Conservation (phyloP, 2,113 vertebrate genomes). For the Natator depressus region DNA sequence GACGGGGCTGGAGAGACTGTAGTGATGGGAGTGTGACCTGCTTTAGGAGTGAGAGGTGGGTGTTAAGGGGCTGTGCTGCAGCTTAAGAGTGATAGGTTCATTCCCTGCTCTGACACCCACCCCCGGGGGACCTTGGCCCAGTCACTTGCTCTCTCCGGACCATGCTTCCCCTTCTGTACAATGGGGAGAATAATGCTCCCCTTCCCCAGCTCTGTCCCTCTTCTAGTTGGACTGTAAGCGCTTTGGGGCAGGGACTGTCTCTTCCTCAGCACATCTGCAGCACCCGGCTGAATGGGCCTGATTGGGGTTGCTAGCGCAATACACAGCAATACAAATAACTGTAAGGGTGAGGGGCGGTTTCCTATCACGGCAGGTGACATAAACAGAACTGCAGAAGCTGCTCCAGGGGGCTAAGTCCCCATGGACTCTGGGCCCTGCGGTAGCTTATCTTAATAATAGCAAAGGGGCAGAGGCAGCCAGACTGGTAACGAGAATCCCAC, state of each 20-base stretch:
- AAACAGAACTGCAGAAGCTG: background rate
- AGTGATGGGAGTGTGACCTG: background rate
- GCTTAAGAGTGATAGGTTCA: background rate
- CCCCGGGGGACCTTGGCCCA: background rate
- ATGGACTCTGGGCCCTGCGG: rapidly evolving
- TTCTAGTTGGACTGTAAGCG: background rate
- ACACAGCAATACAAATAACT: background rate
- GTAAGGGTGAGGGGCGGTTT: background rate
- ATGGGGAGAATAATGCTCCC: background rate
- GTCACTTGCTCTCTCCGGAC: background rate
- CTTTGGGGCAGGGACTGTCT: background rate
- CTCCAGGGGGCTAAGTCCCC: no score
- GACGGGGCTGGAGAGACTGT: background rate
- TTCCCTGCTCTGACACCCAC: background rate
- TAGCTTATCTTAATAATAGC: background rate
- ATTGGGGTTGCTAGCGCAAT: background rate
- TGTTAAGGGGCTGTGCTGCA: background rate
- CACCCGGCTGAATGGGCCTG: background rate
- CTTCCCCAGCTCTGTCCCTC: background rate
- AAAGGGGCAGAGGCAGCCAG: background rate
- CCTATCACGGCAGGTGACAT: background rate
- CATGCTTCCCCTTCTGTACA: background rate
- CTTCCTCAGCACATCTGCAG: background rate
- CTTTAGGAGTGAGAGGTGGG: background rate
- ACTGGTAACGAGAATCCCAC: background rate